Conservation (phyloP, 2,888 invertebrate species). For the Neocrepidodera transversa region DNA sequence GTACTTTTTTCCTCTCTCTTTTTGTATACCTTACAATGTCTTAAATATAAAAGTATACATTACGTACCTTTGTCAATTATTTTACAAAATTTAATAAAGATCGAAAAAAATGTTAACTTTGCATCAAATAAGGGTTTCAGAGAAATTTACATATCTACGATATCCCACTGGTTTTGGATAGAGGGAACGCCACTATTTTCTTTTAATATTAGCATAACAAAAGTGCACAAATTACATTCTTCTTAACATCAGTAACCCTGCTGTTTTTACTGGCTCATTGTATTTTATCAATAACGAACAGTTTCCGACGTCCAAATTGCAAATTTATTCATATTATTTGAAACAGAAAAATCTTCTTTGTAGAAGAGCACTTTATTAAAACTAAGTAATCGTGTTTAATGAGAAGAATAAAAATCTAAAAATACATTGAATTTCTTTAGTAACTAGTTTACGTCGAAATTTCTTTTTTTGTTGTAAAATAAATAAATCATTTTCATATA, state of each 20-base stretch:
- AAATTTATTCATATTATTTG: constrained; percentile 13
- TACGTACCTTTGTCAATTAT: constrained; percentile 15
- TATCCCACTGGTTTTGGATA: constrained; percentile 7
- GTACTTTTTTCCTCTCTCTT: no score
- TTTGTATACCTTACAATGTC: no score
- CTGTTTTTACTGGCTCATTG: constrained; percentile 17
- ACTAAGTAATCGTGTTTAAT: no score
- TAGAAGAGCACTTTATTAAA: no score
- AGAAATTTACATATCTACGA: constrained; percentile 29
- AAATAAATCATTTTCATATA: no score
- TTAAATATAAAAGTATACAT: no score
- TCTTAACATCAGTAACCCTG: constrained; percentile 19
- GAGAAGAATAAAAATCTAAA: no score
- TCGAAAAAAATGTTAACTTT: constrained; percentile 26
- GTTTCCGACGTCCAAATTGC: constrained; percentile 9
- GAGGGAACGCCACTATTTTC: constrained; percentile 19
- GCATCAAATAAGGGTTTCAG: constrained; percentile 25
- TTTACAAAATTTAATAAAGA: constrained; percentile 24
- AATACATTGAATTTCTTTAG: no score
- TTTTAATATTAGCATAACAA: constrained; percentile 27
- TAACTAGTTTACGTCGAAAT: no score
- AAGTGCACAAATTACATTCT: constrained; percentile 31
- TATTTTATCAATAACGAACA: constrained; percentile 21
- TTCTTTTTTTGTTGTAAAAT: no score
- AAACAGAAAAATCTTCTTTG: background rate